Conservation (phyloP, 2,797 vertebrate genomes). For the Sciaenops ocellatus region DNA sequence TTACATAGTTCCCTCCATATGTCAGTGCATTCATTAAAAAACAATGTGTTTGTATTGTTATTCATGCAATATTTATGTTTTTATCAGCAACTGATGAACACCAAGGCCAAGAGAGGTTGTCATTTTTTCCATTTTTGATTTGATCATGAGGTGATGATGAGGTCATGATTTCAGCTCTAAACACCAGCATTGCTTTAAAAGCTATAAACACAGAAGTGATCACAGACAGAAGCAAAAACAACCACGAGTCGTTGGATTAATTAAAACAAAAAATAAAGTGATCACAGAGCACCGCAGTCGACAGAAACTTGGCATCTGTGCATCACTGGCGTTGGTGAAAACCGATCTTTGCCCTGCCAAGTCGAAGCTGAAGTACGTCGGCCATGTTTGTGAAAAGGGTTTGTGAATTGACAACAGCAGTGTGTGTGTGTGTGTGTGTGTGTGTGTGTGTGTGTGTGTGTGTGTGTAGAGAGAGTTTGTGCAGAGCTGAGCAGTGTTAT, state of each 20-base stretch:
- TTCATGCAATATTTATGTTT: background rate
- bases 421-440: conserved; percentile 35
- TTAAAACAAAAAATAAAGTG: conserved; percentile 34
- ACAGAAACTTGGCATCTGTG: conserved; percentile 27
- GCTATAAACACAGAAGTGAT: background rate
- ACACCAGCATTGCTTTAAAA: background rate
- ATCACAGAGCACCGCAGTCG: conserved; percentile 8
- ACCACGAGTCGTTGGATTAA: conserved; percentile 9
- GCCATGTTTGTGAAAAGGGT: conserved; percentile 42
- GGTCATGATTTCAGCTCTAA: background rate
- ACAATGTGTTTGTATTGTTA: background rate
- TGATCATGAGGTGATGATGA: background rate
- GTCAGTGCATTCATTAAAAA: background rate
- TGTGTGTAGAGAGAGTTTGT: conserved; percentile 38
- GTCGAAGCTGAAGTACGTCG: conserved; percentile 31
- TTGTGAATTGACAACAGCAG: conserved; percentile 39
- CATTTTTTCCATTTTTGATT: background rate
- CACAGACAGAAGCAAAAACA: conserved; percentile 8
- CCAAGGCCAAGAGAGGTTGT: background rate
- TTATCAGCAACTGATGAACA: background rate
- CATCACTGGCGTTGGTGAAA: conserved; percentile 18
- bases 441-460: conserved; percentile 20
- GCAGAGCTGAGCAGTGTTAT: conserved; percentile 62
- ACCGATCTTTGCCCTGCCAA: conserved; percentile 37
- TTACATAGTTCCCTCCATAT: background rate